Base-by-base conservation (phyloP, 2,888 invertebrate genomes). In the Dynastes grantii region DNA sequence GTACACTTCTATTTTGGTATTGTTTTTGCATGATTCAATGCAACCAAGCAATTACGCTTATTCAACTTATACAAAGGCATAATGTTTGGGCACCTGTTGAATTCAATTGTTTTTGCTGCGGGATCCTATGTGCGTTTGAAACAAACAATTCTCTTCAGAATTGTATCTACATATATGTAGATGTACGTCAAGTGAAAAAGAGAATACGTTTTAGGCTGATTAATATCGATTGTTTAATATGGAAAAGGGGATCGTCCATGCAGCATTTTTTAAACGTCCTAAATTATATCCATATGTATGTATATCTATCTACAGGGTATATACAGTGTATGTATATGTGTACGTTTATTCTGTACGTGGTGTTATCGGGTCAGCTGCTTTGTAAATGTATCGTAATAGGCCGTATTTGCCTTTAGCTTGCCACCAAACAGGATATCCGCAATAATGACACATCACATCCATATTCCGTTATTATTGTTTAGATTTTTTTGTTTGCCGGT, bases 391-490 rank as follows among this genome's bases (percentile, higher is more conserved):
- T 37, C 45, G 32, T 3, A 29, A 27, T 3, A 37, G 40, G 40
- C 58, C 37, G 4, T 58, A 58, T 73, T 37, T 71, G 6, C 16
- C 32, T 71, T 71, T 49, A 55, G 27, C 37, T 40, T 45, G 45
- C 73, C 58, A 58, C 22, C 27, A 67, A 67, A 67, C 73, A 73
- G 73, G 73, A 73, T 73, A 73, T 73, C 73, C 73, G 58, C 16
- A 73, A 45, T 40, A 73, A 58, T 73, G 73, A 73, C 73, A 61
- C 73, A 73, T 73, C 73, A 58, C 40, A 9, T 73, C 6, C 37
- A 73, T 73, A 73, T 73, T 58, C 73, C 73, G 58, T 73, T 73
- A 58, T 73, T 58, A 40, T 58, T 58, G 58, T 73, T 73, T 45
- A 73, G 58, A 61, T 73, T 40, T 73, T 37, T 58, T 27, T 68